Base-by-base conservation (phyloP, 2,113 vertebrate genomes). In the Caranx melampygus region DNA sequence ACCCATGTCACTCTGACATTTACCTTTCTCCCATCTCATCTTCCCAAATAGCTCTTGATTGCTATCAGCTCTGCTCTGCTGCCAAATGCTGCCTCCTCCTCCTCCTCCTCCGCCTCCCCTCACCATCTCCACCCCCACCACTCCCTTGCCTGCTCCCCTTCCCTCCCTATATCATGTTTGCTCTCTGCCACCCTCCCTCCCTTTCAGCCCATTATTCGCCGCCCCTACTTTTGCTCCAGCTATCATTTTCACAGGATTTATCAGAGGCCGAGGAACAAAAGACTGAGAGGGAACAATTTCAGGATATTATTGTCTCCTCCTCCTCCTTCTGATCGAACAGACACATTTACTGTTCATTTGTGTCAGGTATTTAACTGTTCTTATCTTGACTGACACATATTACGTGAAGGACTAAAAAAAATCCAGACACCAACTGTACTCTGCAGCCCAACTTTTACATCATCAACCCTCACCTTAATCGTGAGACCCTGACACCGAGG, bases 251-350 rank as follows among this genome's bases (percentile, higher is more conserved):
- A 4, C 72, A 45, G 75, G 74, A 73, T 79, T 88, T 80, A 84
- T 82, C 82, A 84, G 69, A 74, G 64, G 66, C 79, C 33, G 58
- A 57, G 73, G 81, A 91, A 91, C 88, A 91, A 91, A 88, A 72
- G 79, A 45, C 54, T 69, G 65, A 75, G 70, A 76, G 61, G 62
- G 31, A 66, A 68, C 82, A 88, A 89, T 92, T 89, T 89, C 72
- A 86, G 83, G 85, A 90, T 79, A 85, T 81, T 74, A 86, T 84
- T 47, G 21, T 63, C 72, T 55, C 59, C 58, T n/a, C 45, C 45
- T 14, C 47, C 62, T 37, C 45, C 63, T 79, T 62, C 57, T 61
- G 44, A 65, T 75, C 81, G 73, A 44, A 44, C 55, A 31, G 11
- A 82, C 61, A 45, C 18, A 33, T 33, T 31, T n/a, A 4, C 40